Base-by-base conservation (phyloP, 1,140 invertebrate genomes). In the Drosophila auraria region DNA sequence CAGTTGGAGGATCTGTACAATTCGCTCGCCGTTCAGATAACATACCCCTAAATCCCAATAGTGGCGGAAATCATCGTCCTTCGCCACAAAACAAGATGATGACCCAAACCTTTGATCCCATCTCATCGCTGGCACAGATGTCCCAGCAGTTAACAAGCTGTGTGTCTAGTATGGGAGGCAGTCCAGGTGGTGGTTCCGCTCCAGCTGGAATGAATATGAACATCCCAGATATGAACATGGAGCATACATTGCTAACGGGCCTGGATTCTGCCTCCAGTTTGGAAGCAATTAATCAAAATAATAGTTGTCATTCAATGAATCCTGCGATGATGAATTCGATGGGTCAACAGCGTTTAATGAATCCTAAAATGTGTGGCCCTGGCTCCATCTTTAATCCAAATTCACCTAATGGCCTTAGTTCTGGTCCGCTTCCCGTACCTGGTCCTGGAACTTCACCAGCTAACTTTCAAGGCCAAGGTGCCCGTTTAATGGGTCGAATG, bases 61-160 rank as follows among this genome's bases (percentile, higher is more conserved):
- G 71, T 27, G 57, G 95, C 51, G 95, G 33, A 15, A 25, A 9
- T n/a, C 54, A 95, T 77, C 94, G 94, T 83, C 93, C 94, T 40
- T 93, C 94, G 47, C 93, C 93, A 36, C 94, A 94, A 64, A 94
- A 94, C 82, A 95, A 94, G 83, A 81, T 91, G 84, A 78, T 91
- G 51, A 82, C 94, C 14, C 94, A 95, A 59, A 95, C 95, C 82
- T 98, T 98, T 93, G 98, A 98, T 94, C 97, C 98, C 0, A 98
- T 98, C 76, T 97, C 97, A 15, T 98, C 98, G 5, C 94, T 98
- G 82, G 97, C 97, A 25, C 97, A 98, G 93, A 98, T 98, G 98
- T 97, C 97, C 57, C 97, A 98, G 84, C 97, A 98, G 87, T 92
- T 98, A 25, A 97, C 97, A 3, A 97, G 96, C 82, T 95, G 96